Evolutionary conservation across 2,113 vertebrate species (phyloP).

Genomic region (Glaucidium brasilianum): DNA sequence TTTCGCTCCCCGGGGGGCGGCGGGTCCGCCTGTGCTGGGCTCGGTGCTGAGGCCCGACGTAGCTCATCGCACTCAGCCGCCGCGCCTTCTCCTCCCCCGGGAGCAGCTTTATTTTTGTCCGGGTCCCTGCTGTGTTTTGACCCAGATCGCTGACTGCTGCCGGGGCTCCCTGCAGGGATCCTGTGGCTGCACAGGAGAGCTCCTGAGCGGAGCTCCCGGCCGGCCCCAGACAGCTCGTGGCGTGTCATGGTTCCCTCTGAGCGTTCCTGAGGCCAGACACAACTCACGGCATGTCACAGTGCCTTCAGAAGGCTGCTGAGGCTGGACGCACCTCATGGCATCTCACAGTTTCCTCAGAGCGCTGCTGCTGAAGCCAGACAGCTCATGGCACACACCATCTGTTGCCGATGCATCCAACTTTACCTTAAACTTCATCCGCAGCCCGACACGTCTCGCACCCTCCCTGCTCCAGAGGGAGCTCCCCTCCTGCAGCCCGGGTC

Average conservation of each 20-base stretch:
- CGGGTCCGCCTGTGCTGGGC: accelerated
- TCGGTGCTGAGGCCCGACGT: accelerated
- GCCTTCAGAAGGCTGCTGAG: not conserved
- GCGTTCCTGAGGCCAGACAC: not conserved
- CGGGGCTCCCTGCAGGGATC: not conserved
- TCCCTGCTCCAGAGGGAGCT: accelerated
- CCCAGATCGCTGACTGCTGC: accelerated
- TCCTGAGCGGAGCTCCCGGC: not conserved
- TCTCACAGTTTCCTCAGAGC: accelerated
- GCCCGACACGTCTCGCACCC: accelerated
- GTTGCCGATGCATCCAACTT: not conserved
- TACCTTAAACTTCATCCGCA: not conserved
- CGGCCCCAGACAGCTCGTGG: not conserved
- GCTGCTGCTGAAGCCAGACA: not conserved
- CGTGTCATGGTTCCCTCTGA: not conserved
- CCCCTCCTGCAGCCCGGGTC: accelerated
- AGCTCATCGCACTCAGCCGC: accelerated
- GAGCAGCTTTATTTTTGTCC: accelerated
- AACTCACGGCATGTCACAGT: accelerated
- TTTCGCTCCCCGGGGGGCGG: accelerated
- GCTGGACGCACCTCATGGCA: accelerated
- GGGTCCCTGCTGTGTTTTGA: not conserved
- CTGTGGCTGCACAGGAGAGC: not conserved
- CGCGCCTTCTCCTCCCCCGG: accelerated
- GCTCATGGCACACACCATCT: not conserved